phyloP scores from a whole-genome alignment of 2,797 vertebrate genomes.

The Helarctos malayanus region DNA sequence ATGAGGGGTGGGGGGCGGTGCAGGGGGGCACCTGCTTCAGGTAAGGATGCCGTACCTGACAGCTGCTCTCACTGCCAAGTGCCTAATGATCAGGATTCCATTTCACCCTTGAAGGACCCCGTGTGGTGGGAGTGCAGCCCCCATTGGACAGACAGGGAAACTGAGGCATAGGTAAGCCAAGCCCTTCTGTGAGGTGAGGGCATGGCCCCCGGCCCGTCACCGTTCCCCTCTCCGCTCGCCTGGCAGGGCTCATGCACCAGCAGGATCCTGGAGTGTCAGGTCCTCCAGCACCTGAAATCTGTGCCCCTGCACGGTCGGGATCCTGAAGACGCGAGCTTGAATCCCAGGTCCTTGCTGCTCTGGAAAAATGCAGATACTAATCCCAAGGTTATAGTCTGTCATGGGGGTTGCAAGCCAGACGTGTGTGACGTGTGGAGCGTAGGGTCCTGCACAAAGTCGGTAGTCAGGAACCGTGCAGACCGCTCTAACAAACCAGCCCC shows the following conservation, averaged over 20 bases:
- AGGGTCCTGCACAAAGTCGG: not conserved
- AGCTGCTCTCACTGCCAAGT: not conserved
- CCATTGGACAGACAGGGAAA: not conserved
- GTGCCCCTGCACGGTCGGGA: not conserved
- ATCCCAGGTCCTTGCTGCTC: not conserved
- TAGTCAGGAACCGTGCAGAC: not conserved
- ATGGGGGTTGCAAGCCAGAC: not conserved
- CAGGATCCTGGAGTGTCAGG: not conserved
- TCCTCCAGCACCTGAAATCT: not conserved
- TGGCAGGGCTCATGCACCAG: rapidly evolving
- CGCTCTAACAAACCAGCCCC: too few species aligned
- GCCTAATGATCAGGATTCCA: not conserved
- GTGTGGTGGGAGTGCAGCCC: not conserved
- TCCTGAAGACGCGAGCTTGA: not conserved
- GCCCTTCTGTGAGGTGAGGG: not conserved
- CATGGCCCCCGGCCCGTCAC: not conserved
- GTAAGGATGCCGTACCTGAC: not conserved
- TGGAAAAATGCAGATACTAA: not conserved
- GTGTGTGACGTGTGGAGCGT: rapidly evolving
- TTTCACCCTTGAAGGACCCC: not conserved
- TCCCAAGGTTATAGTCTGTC: not conserved
- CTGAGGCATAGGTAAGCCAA: not conserved
- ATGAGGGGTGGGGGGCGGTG: not conserved
- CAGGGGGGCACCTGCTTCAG: not conserved
- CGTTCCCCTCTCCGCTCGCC: not conserved